Base-by-base conservation (phyloP, 2,888 invertebrate genomes). In the Drosophila atripex region DNA sequence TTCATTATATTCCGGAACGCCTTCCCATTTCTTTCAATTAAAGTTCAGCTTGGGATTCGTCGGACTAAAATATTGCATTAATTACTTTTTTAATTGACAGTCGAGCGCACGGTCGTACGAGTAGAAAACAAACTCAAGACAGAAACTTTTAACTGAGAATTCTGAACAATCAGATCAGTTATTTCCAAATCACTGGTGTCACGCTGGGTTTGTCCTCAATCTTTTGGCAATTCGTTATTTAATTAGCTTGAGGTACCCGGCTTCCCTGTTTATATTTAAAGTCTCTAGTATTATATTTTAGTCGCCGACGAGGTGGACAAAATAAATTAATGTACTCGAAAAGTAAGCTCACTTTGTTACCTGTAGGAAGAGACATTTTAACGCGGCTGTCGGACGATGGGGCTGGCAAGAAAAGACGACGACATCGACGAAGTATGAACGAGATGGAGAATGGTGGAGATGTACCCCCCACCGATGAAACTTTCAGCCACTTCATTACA, bases 401-500 rank as follows among this genome's bases (percentile, higher is more conserved):
- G 60, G 45, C 63, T 63, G 53, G 43, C 54, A 55, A 51, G 9
- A 41, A 59, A 30, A 21, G 50, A 47, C 46, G 56, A 45, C 69
- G 90, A 38, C 76, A 78, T 79, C 89, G 90, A 64, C 79, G 91
- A 73, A 90, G 89, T 88, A 79, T 90, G 87, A 76, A 69, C 51
- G 69, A 66, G 45, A 59, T 18, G 41, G 35, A 47, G 32, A 51
- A 63, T 25, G 46, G 25, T 32, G 39, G 53, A 49, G 41, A 46
- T 47, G 71, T 38, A 64, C 46, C 66, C 66, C 46, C 66, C 66
- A 70, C 63, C 52, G 75, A 71, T 23, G 55, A 84, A 89, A 89
- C 76, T 88, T 90, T 87, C 63, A 73, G 86, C 83, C 83, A 90
- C 88, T 88, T 89, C 88, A 90, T 89, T 89, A 88, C 79, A 75